These are phyloP conservation scores for Anseranas semipalmata DNA, from an alignment of 2,113 vertebrate genomes.

Conservation along the genomic window DNA sequence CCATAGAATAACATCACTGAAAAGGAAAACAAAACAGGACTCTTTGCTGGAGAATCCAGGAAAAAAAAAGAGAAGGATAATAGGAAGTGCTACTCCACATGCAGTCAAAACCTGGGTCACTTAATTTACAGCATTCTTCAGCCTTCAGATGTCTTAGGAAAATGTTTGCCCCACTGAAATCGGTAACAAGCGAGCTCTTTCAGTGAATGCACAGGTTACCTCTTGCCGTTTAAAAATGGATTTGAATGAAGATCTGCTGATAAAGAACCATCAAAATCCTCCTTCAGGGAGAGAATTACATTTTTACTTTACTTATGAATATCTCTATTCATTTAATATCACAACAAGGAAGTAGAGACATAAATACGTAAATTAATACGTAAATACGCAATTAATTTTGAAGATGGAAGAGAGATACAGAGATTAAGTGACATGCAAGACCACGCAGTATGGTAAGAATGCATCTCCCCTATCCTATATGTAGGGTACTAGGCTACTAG, in stretches of 20 bases:
- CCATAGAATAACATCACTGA: neutral
- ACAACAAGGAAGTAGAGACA: neutral
- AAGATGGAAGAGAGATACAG: neutral
- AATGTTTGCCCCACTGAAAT: neutral
- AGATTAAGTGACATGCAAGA: fast-evolving
- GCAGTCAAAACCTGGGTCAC: neutral
- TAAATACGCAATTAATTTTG: neutral
- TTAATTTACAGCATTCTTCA: neutral
- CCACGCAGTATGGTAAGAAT: neutral
- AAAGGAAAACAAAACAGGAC: neutral
- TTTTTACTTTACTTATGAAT: neutral
- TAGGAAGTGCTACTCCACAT: neutral
- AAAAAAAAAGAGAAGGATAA: neutral
- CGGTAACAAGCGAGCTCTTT: neutral
- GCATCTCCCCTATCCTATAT: neutral
- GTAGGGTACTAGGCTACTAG: neutral
- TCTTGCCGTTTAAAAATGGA: neutral
- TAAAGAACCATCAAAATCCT: conserved; percentile 13
- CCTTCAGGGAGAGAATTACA: neutral
- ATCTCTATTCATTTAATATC: neutral
- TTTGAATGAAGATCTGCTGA: neutral
- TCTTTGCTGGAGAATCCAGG: neutral
- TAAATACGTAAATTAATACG: neutral
- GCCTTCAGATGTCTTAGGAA: neutral
- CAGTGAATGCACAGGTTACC: neutral